Evolutionary conservation across 2,113 vertebrate species (phyloP).

Genomic region (Tragelaphus strepsiceros): DNA sequence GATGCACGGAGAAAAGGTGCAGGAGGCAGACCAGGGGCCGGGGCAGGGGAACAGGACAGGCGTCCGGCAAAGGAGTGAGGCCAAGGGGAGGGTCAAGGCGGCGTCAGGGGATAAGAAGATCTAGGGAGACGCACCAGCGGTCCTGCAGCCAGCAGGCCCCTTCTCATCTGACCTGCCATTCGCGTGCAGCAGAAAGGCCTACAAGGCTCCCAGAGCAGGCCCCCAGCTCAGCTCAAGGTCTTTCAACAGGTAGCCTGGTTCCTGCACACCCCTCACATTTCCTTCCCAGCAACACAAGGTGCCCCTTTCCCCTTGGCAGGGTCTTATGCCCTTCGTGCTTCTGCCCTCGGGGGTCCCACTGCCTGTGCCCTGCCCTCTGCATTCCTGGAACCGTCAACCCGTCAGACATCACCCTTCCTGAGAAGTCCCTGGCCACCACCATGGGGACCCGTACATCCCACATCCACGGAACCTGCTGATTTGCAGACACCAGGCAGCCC

Average conservation of each 20-base stretch:
- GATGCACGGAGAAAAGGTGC: accelerated
- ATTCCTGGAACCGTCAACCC: neutral
- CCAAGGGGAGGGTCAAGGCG: neutral
- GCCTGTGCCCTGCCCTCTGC: neutral
- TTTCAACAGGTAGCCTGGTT: neutral
- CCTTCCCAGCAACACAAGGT: neutral
- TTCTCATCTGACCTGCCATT: neutral
- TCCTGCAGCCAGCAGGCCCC: neutral
- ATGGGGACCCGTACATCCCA: accelerated
- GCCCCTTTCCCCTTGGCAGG: neutral
- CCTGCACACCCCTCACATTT: neutral
- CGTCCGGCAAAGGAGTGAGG: neutral
- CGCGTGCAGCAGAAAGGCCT: neutral
- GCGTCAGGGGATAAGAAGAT: neutral
- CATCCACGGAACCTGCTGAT: accelerated
- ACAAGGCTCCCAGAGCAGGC: accelerated
- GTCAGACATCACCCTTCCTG: neutral
- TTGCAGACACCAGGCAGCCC: accelerated
- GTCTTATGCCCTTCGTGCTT: accelerated
- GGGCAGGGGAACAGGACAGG: neutral
- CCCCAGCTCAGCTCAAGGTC: neutral
- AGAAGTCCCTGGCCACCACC: neutral
- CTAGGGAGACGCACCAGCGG: neutral
- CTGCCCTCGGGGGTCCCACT: neutral
- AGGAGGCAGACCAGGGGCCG: neutral